Evolutionary conservation across 2,113 vertebrate species (phyloP).

Genomic region (Porphyrio hochstetteri): DNA sequence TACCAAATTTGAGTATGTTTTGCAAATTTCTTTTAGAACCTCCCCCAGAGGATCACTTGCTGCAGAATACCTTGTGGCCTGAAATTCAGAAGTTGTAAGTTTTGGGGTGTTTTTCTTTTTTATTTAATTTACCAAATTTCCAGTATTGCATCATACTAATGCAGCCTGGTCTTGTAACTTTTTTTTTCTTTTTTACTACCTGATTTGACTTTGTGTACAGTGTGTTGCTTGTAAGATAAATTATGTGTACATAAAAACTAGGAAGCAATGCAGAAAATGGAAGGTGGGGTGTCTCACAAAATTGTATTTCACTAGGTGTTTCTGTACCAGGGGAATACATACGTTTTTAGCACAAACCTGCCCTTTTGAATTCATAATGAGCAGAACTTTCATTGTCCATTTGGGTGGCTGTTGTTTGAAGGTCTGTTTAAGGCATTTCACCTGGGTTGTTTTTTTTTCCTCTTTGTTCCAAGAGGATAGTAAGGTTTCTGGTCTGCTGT

Average conservation of each 20-base stretch:
- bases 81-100: constrained; percentile 98
- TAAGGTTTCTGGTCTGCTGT: not conserved
- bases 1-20: not conserved
- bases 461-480: not conserved
- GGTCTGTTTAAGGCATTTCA: not conserved
- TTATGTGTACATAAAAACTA: not conserved
- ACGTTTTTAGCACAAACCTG: not conserved
- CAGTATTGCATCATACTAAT: not conserved
- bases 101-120: not conserved
- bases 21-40: constrained; percentile 82
- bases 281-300: not conserved
- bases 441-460: not conserved
- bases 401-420: not conserved
- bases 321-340: not conserved
- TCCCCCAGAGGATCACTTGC: constrained; percentile 93
- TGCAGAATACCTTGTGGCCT: constrained; percentile 98
- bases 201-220: not conserved
- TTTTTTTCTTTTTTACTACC: not conserved
- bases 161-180: not conserved
- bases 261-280: not conserved
- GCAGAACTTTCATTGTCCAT: not conserved
- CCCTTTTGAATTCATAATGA: not conserved
- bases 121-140: not conserved
- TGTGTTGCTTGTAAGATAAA: not conserved
- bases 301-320: not conserved